A percentile compares a stretch with the other conserved stretches of the same genome.
Evolutionary conservation across 2,797 vertebrate genomes (phyloP).

Genomic region (Rhynchotus rufescens): DNA sequence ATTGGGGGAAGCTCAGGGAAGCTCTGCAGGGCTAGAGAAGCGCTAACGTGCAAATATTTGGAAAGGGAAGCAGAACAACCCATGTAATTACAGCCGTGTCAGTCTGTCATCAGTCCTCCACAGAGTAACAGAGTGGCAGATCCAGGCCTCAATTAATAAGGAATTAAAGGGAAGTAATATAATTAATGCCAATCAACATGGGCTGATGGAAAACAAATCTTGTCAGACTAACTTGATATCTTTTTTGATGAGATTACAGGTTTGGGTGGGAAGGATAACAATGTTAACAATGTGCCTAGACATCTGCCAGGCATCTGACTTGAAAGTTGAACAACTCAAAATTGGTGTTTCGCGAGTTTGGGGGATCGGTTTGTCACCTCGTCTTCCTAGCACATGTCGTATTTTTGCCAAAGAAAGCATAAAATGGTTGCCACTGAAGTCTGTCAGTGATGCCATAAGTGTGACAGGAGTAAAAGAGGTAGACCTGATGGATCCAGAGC

Average conservation of each 20-base stretch:
- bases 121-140: conserved; percentile 63
- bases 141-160: conserved; percentile 71
- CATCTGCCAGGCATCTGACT: conserved; percentile 45
- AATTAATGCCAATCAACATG: conserved; percentile 68
- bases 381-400: neutral
- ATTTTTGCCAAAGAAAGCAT: neutral
- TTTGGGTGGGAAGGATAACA: conserved; percentile 50
- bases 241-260: conserved; percentile 68
- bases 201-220: conserved; percentile 65
- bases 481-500: neutral
- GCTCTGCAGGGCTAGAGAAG: conserved; percentile 35
- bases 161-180: conserved; percentile 69
- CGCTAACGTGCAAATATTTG: conserved; percentile 71
- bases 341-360: neutral
- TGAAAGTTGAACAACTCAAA: neutral
- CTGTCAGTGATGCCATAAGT: neutral
- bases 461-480: neutral
- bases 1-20: conserved; percentile 3
- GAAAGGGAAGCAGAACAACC: conserved; percentile 63
- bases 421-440: neutral
- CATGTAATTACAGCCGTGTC: conserved; percentile 66
- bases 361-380: neutral
- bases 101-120: conserved; percentile 59
- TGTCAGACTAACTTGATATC: conserved; percentile 64
- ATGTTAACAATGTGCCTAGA: conserved; percentile 35